Percentiles rank a stretch among this genome's conserved stretches.
Conservation (phyloP, 2,888 invertebrate species). For the Mamestra brassicae region DNA sequence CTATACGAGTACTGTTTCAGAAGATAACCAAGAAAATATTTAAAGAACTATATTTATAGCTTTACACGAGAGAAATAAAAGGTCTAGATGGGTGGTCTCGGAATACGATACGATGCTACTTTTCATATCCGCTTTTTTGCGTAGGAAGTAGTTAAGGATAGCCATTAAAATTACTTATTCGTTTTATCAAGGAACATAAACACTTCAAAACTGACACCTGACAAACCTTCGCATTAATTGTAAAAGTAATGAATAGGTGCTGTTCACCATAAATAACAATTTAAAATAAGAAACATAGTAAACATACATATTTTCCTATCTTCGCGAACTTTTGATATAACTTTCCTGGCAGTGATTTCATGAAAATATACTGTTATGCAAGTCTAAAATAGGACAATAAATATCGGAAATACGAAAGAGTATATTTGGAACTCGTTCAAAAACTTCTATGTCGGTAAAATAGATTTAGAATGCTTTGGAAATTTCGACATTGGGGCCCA, state of each 20-base stretch:
- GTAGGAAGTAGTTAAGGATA: slow-evolving; percentile 46
- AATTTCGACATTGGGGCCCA: slow-evolving; percentile 62
- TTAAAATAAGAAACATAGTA: slow-evolving; percentile 5
- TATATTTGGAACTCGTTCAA: slow-evolving; percentile 80
- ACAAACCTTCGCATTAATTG: slow-evolving; percentile 21
- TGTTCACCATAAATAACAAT: slow-evolving; percentile 23
- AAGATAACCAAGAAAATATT: slow-evolving; percentile 72
- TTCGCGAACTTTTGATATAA: slow-evolving; percentile 49
- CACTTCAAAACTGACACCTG: slow-evolving; percentile 14
- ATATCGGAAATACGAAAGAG: slow-evolving; percentile 73
- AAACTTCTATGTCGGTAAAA: slow-evolving; percentile 74
- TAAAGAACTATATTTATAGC: slow-evolving; percentile 66
- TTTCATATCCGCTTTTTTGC: slow-evolving; percentile 51
- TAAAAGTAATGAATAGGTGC: slow-evolving; percentile 19
- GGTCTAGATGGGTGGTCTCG: slow-evolving; percentile 51
- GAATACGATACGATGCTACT: slow-evolving; percentile 36
- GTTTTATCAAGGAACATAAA: slow-evolving; percentile 36
- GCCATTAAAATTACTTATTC: slow-evolving; percentile 46
- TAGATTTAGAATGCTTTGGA: slow-evolving; percentile 73
- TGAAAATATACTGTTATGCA: slow-evolving; percentile 58
- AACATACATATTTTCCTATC: slow-evolving; percentile 27
- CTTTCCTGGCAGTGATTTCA: slow-evolving; percentile 56
- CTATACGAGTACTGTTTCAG: slow-evolving; percentile 65
- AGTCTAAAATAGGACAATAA: slow-evolving; percentile 75
- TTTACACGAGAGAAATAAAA: slow-evolving; percentile 50